phyloP scores from a whole-genome alignment of 1,140 invertebrate species.

The Anoplolepis gracilipes region DNA sequence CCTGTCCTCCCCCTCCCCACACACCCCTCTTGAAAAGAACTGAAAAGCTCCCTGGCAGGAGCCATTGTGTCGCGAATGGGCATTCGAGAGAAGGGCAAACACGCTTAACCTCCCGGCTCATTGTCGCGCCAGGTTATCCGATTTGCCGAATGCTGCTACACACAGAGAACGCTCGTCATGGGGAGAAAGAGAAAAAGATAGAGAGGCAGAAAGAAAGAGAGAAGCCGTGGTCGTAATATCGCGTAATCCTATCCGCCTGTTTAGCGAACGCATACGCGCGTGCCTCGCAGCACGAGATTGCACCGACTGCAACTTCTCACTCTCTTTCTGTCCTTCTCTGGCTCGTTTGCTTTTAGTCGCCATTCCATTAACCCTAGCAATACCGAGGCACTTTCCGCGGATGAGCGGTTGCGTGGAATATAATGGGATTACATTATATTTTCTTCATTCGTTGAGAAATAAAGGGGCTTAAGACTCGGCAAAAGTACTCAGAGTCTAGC shows the following conservation, averaged over 20 bases:
- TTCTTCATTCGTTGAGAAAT: constrained; percentile 26
- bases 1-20: not conserved
- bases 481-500: not conserved
- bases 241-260: constrained; percentile 61
- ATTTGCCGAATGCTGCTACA: constrained; percentile 78
- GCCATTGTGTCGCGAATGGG: constrained; percentile 83
- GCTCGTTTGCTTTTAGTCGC: not conserved
- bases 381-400: not conserved
- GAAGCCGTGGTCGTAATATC: constrained; percentile 52
- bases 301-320: constrained; percentile 16
- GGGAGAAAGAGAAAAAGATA: constrained; percentile 3
- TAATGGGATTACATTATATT: constrained; percentile 7
- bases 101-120: constrained; percentile 84
- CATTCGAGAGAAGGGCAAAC: constrained; percentile 85
- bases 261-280: constrained; percentile 37
- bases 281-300: constrained; percentile 21
- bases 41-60: constrained; percentile 81
- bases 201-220: not conserved
- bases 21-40: constrained; percentile 69
- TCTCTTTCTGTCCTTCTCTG: not conserved
- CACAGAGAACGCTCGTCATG: constrained; percentile 3
- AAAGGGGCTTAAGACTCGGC: no score
- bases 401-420: not conserved
- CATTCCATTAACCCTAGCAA: constrained; percentile 30
- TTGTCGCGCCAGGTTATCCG: constrained; percentile 84